phyloP scores from a whole-genome alignment of 2,797 vertebrate genomes.

The Sarcoramphus papa region DNA sequence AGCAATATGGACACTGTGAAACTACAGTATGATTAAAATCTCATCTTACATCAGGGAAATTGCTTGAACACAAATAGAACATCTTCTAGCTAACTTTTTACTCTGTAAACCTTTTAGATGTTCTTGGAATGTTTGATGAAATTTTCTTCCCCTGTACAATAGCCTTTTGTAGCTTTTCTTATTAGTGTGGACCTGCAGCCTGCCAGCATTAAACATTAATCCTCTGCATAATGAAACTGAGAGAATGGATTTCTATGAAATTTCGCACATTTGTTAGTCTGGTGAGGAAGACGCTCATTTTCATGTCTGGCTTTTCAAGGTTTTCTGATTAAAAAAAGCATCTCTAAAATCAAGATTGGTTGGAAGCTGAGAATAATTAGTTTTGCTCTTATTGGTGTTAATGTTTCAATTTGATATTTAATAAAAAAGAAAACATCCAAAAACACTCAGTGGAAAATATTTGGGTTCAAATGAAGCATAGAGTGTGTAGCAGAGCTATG shows the following conservation, averaged over 20 bases:
- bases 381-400: background rate
- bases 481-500: background rate
- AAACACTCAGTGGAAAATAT: background rate
- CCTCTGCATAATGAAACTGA: constrained; percentile 57
- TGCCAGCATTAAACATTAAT: constrained; percentile 66
- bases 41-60: constrained; percentile 27
- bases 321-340: constrained; percentile 20
- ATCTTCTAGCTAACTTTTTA: constrained; percentile 34
- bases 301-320: constrained; percentile 19
- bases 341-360: background rate
- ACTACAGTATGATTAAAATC: constrained; percentile 16
- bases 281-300: constrained; percentile 59
- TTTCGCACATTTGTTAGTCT: constrained; percentile 61
- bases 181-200: constrained; percentile 48
- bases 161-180: constrained; percentile 59
- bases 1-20: background rate
- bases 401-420: background rate
- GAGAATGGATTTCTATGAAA: constrained; percentile 61
- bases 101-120: constrained; percentile 30
- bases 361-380: background rate
- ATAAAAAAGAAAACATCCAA: background rate
- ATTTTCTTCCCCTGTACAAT: constrained; percentile 50
- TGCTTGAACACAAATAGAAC: constrained; percentile 39
- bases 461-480: background rate
- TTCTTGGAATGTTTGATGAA: constrained; percentile 64